Conservation (phyloP, 1,140 invertebrate genomes). For the Centruroides sculpturatus region DNA sequence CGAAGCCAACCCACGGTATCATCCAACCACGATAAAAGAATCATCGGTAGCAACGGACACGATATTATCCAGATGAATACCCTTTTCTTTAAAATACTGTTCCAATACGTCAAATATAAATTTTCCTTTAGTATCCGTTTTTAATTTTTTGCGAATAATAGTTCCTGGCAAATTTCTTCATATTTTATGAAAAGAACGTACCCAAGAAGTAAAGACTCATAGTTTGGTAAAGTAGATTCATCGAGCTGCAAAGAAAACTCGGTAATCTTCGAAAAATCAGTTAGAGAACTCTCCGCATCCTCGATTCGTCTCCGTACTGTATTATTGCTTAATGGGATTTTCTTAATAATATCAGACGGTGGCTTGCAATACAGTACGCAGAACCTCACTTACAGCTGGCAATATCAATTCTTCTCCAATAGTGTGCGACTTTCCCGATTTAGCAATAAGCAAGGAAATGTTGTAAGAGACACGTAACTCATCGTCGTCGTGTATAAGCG, state of each 20-base stretch:
- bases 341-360: slow-evolving; percentile 6
- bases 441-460: slow-evolving; percentile 14
- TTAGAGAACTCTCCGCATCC: slow-evolving; percentile 5
- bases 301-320: slow-evolving; percentile 6
- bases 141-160: slow-evolving; percentile 10
- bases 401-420: slow-evolving; percentile 16
- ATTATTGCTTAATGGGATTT: slow-evolving; percentile 13
- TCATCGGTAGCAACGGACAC: slow-evolving; percentile 24
- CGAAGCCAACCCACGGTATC: slow-evolving; percentile 19
- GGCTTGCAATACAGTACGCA: slow-evolving; percentile 5
- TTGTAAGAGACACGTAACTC: slow-evolving; percentile 15
- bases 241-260: slow-evolving; percentile 15
- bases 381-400: slow-evolving; percentile 2
- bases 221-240: slow-evolving; percentile 16
- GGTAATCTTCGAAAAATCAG: slow-evolving; percentile 6
- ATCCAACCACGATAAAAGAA: slow-evolving; percentile 15
- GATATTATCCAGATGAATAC: slow-evolving; percentile 23
- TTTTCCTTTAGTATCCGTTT: slow-evolving; percentile 13
- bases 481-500: slow-evolving; percentile 9
- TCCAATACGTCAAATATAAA: slow-evolving; percentile 15
- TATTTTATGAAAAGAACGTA: slow-evolving; percentile 9
- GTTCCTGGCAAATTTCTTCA: slow-evolving; percentile 2
- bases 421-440: slow-evolving; percentile 10
- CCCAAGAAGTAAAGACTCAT: slow-evolving; percentile 13
- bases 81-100: slow-evolving; percentile 22